Conservation (phyloP, 2,888 invertebrate genomes). For the Dione juno region DNA sequence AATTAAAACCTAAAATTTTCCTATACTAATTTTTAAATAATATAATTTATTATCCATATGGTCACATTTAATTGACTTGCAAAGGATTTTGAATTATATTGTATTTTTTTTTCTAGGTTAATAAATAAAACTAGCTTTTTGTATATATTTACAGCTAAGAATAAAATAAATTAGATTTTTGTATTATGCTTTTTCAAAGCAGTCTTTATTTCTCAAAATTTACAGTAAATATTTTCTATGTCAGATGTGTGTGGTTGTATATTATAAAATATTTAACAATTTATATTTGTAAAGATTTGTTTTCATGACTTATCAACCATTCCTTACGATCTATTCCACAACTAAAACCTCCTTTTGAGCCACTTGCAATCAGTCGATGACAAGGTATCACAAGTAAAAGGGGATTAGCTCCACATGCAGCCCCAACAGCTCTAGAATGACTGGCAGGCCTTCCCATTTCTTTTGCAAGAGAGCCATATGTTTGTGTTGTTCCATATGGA, state of each 20-base stretch:
- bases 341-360: constrained; percentile 77
- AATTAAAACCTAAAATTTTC: background rate
- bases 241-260: too few species aligned
- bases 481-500: constrained; percentile 68
- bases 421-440: constrained; percentile 71
- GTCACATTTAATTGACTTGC: background rate
- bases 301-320: constrained; percentile 78
- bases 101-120: background rate
- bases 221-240: background rate
- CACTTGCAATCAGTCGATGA: constrained; percentile 67
- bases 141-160: background rate
- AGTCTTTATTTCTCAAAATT: background rate
- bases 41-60: background rate
- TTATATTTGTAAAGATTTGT: constrained; percentile 50
- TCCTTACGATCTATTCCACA: constrained; percentile 79
- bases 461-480: constrained; percentile 70
- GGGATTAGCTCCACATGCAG: constrained; percentile 72
- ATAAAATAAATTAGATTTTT: background rate
- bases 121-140: background rate
- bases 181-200: background rate
- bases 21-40: background rate
- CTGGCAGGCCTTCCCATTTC: constrained; percentile 62
- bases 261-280: background rate
- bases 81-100: background rate
- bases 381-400: constrained; percentile 72